A percentile compares a stretch with the other conserved stretches of the same genome.
Conservation (phyloP, 2,888 invertebrate genomes). For the Lasioglossum leucozonium region DNA sequence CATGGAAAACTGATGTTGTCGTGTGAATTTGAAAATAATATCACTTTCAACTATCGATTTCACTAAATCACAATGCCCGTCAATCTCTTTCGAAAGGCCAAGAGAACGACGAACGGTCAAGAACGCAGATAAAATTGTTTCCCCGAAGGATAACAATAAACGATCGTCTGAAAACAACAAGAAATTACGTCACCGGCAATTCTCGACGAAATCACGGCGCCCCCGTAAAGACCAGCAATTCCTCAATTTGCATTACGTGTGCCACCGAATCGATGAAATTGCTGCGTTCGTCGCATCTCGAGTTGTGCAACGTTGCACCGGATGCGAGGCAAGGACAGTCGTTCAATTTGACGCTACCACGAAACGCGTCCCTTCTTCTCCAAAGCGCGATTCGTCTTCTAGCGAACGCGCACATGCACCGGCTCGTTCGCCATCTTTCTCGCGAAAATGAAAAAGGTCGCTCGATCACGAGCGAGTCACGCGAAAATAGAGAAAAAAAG, state of each 20-base stretch:
- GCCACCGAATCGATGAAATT: constrained; percentile 24
- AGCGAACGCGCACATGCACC: background rate
- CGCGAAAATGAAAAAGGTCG: background rate
- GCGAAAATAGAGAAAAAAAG: background rate
- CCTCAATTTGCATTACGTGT: constrained; percentile 30
- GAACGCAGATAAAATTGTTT: background rate
- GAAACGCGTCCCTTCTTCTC: no score
- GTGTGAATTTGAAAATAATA: no score
- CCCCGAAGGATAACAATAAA: background rate
- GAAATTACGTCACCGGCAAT: background rate
- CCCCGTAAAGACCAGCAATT: background rate
- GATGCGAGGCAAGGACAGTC: constrained; percentile 57
- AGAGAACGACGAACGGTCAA: background rate
- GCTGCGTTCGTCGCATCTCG: constrained; percentile 18
- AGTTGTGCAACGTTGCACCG: constrained; percentile 54
- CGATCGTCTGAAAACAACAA: background rate
- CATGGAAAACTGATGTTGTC: no score
- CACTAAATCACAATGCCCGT: background rate
- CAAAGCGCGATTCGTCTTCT: background rate
- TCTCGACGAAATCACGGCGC: background rate
- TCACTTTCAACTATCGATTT: background rate
- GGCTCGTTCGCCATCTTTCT: background rate
- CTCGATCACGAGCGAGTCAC: background rate
- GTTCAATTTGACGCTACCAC: constrained; percentile 22
- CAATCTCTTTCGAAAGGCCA: background rate